Evolutionary conservation across 2,888 invertebrate species (phyloP), one percentile per base, ranked within the genome.

Genomic region (Athrips mouffetella): DNA sequence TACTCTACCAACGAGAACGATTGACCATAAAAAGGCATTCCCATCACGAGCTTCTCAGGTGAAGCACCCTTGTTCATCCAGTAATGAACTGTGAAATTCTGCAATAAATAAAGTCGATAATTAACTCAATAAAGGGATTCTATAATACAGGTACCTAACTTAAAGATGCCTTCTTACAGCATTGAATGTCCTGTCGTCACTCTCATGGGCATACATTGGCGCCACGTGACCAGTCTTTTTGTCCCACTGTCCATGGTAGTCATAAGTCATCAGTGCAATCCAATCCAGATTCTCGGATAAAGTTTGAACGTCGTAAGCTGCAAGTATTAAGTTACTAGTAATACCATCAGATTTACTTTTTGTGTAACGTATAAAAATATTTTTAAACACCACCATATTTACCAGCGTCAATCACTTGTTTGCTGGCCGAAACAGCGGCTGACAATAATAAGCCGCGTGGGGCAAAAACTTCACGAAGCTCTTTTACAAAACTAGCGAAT

Each of bases 181-280:
- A 79, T 96, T 97, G 70, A 96, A 94, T 6, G 93, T 93, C 42
- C 89, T 89, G 58, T 94, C 94, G 68, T 94, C 94, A 21, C 92
- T 92, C 0, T 94, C 93, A 67, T 93, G 92, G 1, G 87, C 88
- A 59, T 95, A 96, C 91, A 97, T 93, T 1, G 96, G 97, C 0
- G 97, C 94, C 2, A 96, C 93, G 69, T 97, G 97, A 0, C 96
- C 97, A 0, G 96, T 97, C 59, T 92, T 92, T 74, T 95, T 95
- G 66, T 96, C 96, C 96, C 96, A 96, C 66, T 96, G 96, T 0
- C 96, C 97, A 63, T 96, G 96, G 67, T 94, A 96, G 68, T 97
- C 97, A 68, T 97, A 97, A 0, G 95, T 91, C 96, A 97, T 97
- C 0, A 97, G 92, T 0, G 96, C 92, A 57, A 97, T 96, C 95